Conservation (phyloP, 2,113 vertebrate genomes). For the Morone saxatilis region DNA sequence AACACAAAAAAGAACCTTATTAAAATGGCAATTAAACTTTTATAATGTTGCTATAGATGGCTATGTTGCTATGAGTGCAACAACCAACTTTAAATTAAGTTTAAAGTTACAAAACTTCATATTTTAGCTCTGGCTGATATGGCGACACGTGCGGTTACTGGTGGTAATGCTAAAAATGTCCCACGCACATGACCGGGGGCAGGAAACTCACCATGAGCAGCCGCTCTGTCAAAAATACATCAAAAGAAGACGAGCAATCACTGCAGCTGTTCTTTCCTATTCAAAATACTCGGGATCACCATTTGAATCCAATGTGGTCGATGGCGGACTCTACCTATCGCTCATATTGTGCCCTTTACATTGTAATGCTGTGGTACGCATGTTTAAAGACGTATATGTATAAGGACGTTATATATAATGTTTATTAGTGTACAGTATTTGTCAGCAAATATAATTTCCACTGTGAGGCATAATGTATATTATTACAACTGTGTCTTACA, state of each 20-base stretch:
- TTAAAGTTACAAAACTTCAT: not conserved
- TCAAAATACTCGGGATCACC: not conserved
- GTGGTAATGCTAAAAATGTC: not conserved
- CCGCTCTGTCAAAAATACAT: not conserved
- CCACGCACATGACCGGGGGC: not conserved
- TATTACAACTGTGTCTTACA: not conserved
- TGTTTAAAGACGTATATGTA: not conserved
- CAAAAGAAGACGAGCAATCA: not conserved
- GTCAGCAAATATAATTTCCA: not conserved
- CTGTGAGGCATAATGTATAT: not conserved
- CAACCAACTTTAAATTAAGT: not conserved
- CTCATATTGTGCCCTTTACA: not conserved
- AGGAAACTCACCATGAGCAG: not conserved
- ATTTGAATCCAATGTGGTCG: not conserved
- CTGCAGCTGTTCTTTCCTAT: not conserved
- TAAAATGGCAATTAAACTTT: constrained; percentile 3
- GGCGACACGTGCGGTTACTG: not conserved
- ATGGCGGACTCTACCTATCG: not conserved
- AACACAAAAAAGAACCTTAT: constrained; percentile 15
- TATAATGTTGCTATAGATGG: not conserved
- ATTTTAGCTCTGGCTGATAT: not conserved
- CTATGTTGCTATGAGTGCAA: not conserved
- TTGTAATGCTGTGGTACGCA: not conserved
- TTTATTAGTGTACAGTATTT: not conserved
- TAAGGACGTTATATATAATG: not conserved